A percentile compares a stretch with the other conserved stretches of the same genome.
phyloP scores from a whole-genome alignment of 2,888 invertebrate species.

The Drosophila bunnanda region DNA sequence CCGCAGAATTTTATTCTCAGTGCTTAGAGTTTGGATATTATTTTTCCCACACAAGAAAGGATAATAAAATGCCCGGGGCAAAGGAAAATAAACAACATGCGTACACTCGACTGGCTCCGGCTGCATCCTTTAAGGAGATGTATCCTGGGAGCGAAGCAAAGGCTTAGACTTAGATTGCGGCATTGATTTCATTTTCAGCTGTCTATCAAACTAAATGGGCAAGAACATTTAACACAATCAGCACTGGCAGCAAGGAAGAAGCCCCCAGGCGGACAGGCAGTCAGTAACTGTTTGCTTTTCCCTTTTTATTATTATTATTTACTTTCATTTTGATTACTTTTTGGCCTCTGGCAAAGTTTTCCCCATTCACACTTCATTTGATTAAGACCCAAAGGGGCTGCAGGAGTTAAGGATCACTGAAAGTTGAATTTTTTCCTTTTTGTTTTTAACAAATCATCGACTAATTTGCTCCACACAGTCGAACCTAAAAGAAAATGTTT shows the following conservation, averaged over 20 bases:
- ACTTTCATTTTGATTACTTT: slow-evolving; percentile 79
- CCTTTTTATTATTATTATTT: slow-evolving; percentile 64
- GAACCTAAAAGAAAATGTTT: slow-evolving; percentile 40
- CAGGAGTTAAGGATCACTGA: slow-evolving; percentile 25
- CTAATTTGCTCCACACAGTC: slow-evolving; percentile 60
- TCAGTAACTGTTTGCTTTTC: slow-evolving; percentile 23
- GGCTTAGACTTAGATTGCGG: slow-evolving; percentile 75
- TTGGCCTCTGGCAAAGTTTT: slow-evolving; percentile 56
- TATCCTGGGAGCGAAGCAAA: slow-evolving; percentile 55
- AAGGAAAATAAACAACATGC: slow-evolving; percentile 68
- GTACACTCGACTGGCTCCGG: slow-evolving; percentile 52
- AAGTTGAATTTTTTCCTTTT: slow-evolving; percentile 24
- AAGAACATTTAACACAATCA: slow-evolving; percentile 72
- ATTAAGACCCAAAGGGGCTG: slow-evolving; percentile 32
- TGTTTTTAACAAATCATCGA: slow-evolving; percentile 60
- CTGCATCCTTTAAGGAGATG: slow-evolving; percentile 61
- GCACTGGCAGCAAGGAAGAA: slow-evolving; percentile 20
- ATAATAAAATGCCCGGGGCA: slow-evolving; percentile 71
- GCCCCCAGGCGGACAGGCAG: slow-evolving; percentile 18
- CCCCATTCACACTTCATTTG: slow-evolving; percentile 71
- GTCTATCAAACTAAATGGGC: slow-evolving; percentile 50
- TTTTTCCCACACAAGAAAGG: slow-evolving; percentile 67
- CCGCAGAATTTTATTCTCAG: not conserved
- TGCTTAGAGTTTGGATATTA: slow-evolving; percentile 24
- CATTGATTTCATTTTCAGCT: slow-evolving; percentile 71